These are phyloP conservation scores for Amphiprion clarkii DNA, from an alignment of 2,797 vertebrate species.

Conservation along the genomic window DNA sequence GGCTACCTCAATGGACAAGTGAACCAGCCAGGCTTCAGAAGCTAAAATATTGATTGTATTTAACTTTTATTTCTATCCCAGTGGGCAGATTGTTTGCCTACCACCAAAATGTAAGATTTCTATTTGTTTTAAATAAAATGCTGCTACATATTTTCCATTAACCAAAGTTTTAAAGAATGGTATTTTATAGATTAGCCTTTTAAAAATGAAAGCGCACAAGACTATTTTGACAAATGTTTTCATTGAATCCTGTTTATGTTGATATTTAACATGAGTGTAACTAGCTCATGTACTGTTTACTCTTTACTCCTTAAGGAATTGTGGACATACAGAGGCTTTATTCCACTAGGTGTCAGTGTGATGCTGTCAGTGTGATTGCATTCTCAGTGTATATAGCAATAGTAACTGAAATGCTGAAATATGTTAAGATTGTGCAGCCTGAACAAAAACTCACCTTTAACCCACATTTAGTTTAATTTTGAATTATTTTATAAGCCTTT, in stretches of 20 bases:
- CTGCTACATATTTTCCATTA: constrained; percentile 94
- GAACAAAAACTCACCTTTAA: too few species aligned
- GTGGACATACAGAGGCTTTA: neutral
- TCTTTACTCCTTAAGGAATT: too few species aligned
- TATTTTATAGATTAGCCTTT: neutral
- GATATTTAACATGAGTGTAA: neutral
- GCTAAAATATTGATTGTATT: constrained; percentile 79
- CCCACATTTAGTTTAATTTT: too few species aligned
- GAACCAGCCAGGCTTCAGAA: constrained; percentile 81
- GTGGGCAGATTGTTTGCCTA: constrained; percentile 69
- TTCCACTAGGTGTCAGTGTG: constrained; percentile 83
- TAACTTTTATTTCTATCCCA: constrained; percentile 64
- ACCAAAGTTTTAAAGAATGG: constrained; percentile 76
- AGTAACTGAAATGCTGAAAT: neutral
- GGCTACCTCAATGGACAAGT: constrained; percentile 70
- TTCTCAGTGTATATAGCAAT: neutral
- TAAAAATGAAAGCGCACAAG: neutral
- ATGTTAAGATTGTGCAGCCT: too few species aligned
- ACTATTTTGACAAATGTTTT: constrained; percentile 1
- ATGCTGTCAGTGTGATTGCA: constrained; percentile 23
- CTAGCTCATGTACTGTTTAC: constrained; percentile 1
- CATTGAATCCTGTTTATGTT: neutral
- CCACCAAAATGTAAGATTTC: constrained; percentile 82
- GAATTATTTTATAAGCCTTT: too few species aligned
- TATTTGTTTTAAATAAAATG: constrained; percentile 87